These are phyloP conservation scores for Leptopterna dolabrata DNA, from an alignment of 2,888 invertebrate species.

Conservation along the genomic window DNA sequence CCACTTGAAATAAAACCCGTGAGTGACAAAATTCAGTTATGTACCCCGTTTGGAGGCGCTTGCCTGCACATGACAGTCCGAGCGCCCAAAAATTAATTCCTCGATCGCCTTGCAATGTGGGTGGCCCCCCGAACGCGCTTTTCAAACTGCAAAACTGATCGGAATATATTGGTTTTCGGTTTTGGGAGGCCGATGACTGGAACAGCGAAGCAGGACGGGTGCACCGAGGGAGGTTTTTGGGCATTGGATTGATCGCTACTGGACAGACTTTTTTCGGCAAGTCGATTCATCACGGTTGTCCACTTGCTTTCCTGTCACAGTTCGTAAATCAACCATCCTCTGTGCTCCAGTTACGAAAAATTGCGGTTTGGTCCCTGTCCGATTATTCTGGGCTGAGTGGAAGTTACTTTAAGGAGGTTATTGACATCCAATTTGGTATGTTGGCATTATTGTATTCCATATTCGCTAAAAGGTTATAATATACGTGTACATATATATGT, in stretches of 20 bases:
- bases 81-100: background rate
- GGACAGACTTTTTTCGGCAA: background rate
- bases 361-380: background rate
- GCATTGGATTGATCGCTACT: background rate
- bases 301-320: background rate
- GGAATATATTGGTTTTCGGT: background rate
- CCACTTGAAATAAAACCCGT: background rate
- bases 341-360: background rate
- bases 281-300: background rate
- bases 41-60: background rate
- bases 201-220: background rate
- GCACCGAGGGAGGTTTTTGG: background rate
- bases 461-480: too few relatives aligned
- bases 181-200: background rate
- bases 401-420: too few relatives aligned
- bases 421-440: too few relatives aligned
- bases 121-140: background rate
- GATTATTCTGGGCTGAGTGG: too few relatives aligned
- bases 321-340: background rate
- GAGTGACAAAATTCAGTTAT: background rate
- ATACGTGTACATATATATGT: too few relatives aligned
- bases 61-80: background rate
- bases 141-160: background rate
- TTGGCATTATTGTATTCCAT: too few relatives aligned
- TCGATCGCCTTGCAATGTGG: background rate